Conservation (phyloP, 2,888 invertebrate species). For the Polydrusus cervinus region DNA sequence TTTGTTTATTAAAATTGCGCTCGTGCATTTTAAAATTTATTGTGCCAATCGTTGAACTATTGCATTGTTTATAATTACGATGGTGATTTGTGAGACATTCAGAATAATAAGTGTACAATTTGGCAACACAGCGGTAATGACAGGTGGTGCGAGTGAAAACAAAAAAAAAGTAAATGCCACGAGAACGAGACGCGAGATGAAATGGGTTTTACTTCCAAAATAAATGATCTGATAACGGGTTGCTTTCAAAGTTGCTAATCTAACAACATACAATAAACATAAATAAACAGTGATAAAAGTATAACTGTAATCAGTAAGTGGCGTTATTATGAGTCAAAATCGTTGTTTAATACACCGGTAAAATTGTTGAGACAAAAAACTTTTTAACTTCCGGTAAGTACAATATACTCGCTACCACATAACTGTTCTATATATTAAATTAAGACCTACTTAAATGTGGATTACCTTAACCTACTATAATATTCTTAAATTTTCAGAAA, state of each 20-base stretch:
- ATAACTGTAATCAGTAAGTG: conserved; percentile 30
- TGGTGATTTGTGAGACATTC: too few relatives aligned
- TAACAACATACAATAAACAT: conserved; percentile 33
- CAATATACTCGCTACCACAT: conserved; percentile 2
- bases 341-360: conserved; percentile 11
- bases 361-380: conserved; percentile 8
- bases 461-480: conserved; percentile 19
- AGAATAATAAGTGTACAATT: too few relatives aligned
- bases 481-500: conserved; percentile 35
- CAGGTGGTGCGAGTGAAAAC: conserved; percentile 8
- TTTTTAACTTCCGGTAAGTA: conserved; percentile 40
- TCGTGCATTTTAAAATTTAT: too few relatives aligned
- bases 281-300: conserved; percentile 41
- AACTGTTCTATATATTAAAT: conserved; percentile 24
- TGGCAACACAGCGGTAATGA: not conserved
- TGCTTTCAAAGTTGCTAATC: conserved; percentile 37
- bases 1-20: too few relatives aligned
- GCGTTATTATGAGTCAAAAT: conserved; percentile 41
- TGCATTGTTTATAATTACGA: too few relatives aligned
- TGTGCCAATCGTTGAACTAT: too few relatives aligned
- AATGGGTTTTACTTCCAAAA: conserved; percentile 46
- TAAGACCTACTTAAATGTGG: conserved; percentile 27
- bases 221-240: conserved; percentile 51
- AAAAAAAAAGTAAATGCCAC: conserved; percentile 41
- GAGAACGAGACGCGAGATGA: conserved; percentile 38